Base-by-base conservation (phyloP, 2,797 vertebrate genomes). In the Capromys pilorides region DNA sequence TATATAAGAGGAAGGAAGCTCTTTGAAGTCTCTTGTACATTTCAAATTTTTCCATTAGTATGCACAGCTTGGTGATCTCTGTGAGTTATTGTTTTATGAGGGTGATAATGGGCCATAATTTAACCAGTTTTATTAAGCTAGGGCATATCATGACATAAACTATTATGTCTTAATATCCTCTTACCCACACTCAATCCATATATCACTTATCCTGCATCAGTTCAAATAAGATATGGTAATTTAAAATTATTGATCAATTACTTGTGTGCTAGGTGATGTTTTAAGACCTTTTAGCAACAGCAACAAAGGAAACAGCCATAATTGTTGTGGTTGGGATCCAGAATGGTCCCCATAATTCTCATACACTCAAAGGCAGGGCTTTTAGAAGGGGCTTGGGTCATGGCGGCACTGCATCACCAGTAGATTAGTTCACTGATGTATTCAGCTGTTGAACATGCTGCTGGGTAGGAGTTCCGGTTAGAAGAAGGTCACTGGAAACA, bases 211-310 rank as follows among this genome's bases (percentile, higher is more conserved):
- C 59, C 45, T 51, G 24, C 36, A 69, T 93, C 39, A 57, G 85
- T 77, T 92, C 69, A 78, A 90, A 21, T 77, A 94, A 88, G 59
- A 93, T 94, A 79, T 22, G 9, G 28, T 57, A 83, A 91, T 83
- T 94, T 95, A 71, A 94, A 94, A 49, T 91, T 86, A 94, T 88
- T 75, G 49, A 91, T 91, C 69, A 69, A 33, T 88, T 93, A 64
- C 39, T 88, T 90, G 26, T 75, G 19, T 49, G 10, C 22, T 69
- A 49, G 24, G 33, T 1, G 4, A 45, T 77, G 28, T 54, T 75
- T 67, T 88, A 69, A 89, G 80, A 82, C 9, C 14, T 79, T 88
- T 26, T 22, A 64, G 77, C 49, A 83, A 86, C 9, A 83, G 18
- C 12, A 86, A 24, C 31, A 49, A 45, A 64, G 39, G 51, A 71